phyloP scores from a whole-genome alignment of 1,140 invertebrate species.

The Phymorhynchus buccinoides region DNA sequence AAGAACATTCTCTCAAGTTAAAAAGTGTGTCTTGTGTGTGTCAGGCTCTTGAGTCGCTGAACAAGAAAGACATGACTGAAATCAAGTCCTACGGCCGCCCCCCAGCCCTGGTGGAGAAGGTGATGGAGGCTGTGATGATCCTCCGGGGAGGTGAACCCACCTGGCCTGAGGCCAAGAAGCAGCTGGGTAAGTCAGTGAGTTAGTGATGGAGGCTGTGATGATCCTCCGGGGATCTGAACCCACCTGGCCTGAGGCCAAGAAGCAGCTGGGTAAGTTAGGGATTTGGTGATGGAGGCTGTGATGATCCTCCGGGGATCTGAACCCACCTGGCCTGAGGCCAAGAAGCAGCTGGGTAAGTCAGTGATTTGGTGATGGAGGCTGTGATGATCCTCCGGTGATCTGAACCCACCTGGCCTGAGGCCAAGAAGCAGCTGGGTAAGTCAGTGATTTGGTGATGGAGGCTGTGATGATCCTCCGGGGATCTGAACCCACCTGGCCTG shows the following conservation, averaged over 20 bases:
- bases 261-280: slow-evolving; percentile 79
- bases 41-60: slow-evolving; percentile 85
- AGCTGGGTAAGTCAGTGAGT: slow-evolving; percentile 77
- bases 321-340: slow-evolving; percentile 88
- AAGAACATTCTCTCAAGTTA: too few species aligned
- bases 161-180: slow-evolving; percentile 88
- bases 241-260: slow-evolving; percentile 88
- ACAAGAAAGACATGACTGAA: slow-evolving; percentile 90
- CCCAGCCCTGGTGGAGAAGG: slow-evolving; percentile 88
- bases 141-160: slow-evolving; percentile 84
- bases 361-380: slow-evolving; percentile 90
- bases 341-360: slow-evolving; percentile 83
- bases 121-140: slow-evolving; percentile 91
- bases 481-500: slow-evolving; percentile 86
- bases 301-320: slow-evolving; percentile 86
- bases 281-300: slow-evolving; percentile 88
- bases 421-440: slow-evolving; percentile 85
- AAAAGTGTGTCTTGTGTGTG: background rate
- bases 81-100: slow-evolving; percentile 89
- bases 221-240: slow-evolving; percentile 85
- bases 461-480: slow-evolving; percentile 88
- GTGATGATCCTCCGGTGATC: slow-evolving; percentile 86
- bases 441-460: slow-evolving; percentile 84
- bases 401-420: slow-evolving; percentile 88
- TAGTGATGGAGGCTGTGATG: slow-evolving; percentile 89